Evolutionary conservation across 2,888 invertebrate genomes (phyloP).

Genomic region (Caenorhabditis sp.): DNA sequence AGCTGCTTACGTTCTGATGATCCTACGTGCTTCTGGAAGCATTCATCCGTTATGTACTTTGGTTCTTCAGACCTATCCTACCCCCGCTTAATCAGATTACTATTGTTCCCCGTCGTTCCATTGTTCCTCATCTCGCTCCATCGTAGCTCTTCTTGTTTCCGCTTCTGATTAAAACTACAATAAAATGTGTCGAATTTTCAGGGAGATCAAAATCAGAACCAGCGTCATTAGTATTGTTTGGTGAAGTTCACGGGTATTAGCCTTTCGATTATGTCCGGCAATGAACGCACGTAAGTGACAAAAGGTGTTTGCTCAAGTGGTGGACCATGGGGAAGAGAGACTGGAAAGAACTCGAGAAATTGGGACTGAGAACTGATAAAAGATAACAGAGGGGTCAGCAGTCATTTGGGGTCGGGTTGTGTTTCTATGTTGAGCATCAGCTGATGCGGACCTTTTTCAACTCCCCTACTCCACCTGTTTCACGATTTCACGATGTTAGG

Average conservation of each 20-base stretch:
- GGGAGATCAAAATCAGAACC: constrained; percentile 23
- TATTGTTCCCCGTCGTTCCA: constrained; percentile 7
- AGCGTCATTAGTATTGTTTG: constrained; percentile 43
- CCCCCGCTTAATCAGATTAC: constrained; percentile 7
- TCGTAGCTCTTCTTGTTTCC: neutral
- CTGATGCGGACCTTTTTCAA: neutral
- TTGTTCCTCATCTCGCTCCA: constrained; percentile 10
- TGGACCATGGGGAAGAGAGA: neutral
- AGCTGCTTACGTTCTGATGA: neutral
- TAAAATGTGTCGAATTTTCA: constrained; percentile 4
- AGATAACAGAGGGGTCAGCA: constrained; percentile 10
- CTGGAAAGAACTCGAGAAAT: too few species aligned
- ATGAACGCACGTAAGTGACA: constrained; percentile 49
- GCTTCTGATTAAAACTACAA: constrained; percentile 12
- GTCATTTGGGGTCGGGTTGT: neutral
- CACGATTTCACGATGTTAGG: neutral
- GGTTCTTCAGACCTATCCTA: constrained; percentile 5
- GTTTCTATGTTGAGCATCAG: neutral
- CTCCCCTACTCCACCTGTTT: neutral
- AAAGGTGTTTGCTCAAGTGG: constrained; percentile 2
- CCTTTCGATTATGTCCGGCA: constrained; percentile 47
- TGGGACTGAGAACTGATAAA: neutral
- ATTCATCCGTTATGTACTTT: neutral
- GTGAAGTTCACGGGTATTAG: constrained; percentile 55
- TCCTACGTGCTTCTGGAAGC: constrained; percentile 12